phyloP scores from a whole-genome alignment of 2,797 vertebrate genomes.

The Antennarius maculatus region DNA sequence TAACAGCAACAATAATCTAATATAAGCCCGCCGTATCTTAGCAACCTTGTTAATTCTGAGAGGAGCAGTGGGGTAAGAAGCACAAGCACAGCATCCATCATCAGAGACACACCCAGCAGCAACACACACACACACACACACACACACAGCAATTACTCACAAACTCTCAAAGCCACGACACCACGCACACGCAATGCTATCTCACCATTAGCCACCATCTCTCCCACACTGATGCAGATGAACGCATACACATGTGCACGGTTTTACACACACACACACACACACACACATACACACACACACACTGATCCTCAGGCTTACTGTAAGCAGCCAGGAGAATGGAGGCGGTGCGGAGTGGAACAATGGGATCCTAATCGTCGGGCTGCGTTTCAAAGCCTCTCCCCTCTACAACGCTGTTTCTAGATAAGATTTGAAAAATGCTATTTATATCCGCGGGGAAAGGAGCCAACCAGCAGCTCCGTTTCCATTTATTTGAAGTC shows the following conservation, averaged over 20 bases:
- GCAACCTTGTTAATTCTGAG: conserved; percentile 86
- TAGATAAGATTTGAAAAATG: conserved; percentile 81
- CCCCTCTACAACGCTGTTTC: conserved; percentile 77
- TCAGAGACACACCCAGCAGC: conserved; percentile 76
- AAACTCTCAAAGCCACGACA: conserved; percentile 52
- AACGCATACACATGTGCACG: conserved; percentile 54
- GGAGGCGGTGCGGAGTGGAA: conserved; percentile 75
- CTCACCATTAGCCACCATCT: conserved; percentile 63
- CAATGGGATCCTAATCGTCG: conserved; percentile 81
- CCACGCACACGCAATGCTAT: conserved; percentile 54
- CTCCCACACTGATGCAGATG: conserved; percentile 63
- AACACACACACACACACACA: conserved; percentile 49
- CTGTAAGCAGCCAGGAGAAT: conserved; percentile 79
- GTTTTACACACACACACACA: conserved; percentile 43
- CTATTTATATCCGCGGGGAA: conserved; percentile 79
- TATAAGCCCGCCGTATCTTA: conserved; percentile 85
- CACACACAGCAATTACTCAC: conserved; percentile 48
- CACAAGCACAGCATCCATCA: conserved; percentile 75
- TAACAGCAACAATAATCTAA: conserved; percentile 86
- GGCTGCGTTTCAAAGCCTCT: conserved; percentile 80
- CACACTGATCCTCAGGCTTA: conserved; percentile 72
- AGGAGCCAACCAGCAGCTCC: conserved; percentile 72
- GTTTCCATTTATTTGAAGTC: conserved; percentile 82
- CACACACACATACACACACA: background rate
- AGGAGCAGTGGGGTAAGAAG: conserved; percentile 76